These are phyloP conservation scores for Mobula hypostoma DNA, from an alignment of 2,113 vertebrate genomes.

Conservation along the genomic window DNA sequence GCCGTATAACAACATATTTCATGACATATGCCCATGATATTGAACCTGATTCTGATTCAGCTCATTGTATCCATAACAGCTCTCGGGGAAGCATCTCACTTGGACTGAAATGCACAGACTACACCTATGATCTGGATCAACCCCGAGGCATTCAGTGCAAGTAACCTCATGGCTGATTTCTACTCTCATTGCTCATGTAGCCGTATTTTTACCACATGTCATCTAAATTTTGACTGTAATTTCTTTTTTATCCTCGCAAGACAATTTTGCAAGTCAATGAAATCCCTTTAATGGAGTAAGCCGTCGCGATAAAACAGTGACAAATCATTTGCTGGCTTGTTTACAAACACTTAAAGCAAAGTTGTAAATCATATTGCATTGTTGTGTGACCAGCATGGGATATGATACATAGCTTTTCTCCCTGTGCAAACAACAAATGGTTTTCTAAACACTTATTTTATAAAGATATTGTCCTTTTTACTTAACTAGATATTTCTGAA, in stretches of 20 bases:
- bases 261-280: neutral
- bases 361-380: conserved; percentile 15
- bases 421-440: neutral
- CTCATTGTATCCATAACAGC: too few species aligned
- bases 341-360: neutral
- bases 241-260: neutral
- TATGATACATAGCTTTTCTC: neutral
- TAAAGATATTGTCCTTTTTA: neutral
- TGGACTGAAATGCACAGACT: too few species aligned
- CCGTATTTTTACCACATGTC: neutral
- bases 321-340: conserved; percentile 4
- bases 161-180: too few species aligned
- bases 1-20: too few species aligned
- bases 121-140: too few species aligned
- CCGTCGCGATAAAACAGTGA: neutral
- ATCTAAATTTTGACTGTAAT: neutral
- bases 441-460: neutral
- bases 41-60: too few species aligned
- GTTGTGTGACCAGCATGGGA: conserved; percentile 14
- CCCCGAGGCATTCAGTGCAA: too few species aligned
- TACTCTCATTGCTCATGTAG: too few species aligned
- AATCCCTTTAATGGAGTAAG: neutral
- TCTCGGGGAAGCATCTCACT: too few species aligned
- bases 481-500: neutral
- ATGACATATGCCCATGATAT: too few species aligned